phyloP scores from a whole-genome alignment of 2,113 vertebrate genomes.

The Maccullochella peelii region DNA sequence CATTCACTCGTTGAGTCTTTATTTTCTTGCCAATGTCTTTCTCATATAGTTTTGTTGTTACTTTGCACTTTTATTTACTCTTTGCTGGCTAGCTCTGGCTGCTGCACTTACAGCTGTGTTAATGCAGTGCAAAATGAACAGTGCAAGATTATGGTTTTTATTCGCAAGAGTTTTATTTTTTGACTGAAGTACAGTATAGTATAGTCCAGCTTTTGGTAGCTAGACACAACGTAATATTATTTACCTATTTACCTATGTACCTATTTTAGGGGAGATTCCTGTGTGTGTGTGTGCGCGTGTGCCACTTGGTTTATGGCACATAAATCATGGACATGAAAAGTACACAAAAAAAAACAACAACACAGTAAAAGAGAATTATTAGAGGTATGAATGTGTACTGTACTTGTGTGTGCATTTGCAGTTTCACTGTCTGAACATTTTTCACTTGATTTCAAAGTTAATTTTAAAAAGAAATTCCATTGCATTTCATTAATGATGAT shows the following conservation, averaged over 20 bases:
- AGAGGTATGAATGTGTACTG: too few species aligned
- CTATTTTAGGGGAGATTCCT: not conserved
- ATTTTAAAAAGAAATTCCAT: too few species aligned
- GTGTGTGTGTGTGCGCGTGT: not conserved
- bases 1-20: not conserved
- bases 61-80: not conserved
- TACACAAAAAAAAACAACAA: too few species aligned
- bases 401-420: too few species aligned
- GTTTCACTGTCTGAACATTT: too few species aligned
- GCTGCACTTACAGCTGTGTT: not conserved
- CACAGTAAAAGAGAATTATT: too few species aligned
- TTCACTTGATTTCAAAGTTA: too few species aligned
- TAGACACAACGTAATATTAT: not conserved
- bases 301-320: not conserved
- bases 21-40: too few species aligned
- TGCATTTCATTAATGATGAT: too few species aligned
- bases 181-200: not conserved
- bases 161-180: not conserved
- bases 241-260: too few species aligned
- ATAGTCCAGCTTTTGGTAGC: not conserved
- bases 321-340: too few species aligned
- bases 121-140: not conserved
- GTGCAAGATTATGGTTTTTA: not conserved
- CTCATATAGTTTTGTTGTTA: not conserved
- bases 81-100: not conserved